Evolutionary conservation across 1,140 invertebrate genomes (phyloP), one percentile per base, ranked within the genome.

Genomic region (Drosophila mojavensis): DNA sequence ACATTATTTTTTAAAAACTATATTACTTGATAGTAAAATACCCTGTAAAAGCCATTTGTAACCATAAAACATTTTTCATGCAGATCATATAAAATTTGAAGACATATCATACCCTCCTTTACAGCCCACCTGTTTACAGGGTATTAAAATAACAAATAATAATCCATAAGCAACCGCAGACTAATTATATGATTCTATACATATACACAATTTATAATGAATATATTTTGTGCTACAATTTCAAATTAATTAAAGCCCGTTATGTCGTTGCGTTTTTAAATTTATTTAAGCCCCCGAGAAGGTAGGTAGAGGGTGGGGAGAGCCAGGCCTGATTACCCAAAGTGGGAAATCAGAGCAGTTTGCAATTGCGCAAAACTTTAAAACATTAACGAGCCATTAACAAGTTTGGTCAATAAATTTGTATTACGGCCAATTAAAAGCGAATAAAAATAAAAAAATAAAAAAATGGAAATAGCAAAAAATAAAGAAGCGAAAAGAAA

Each of bases 391-490:
- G 80, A 84, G 74, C 78, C 84, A 90, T 89, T 89, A 81, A 84
- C 80, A 89, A 89, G 85, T 89, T 89, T 61, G 70, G 41, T 33
- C 68, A 78, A 89, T 89, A 89, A 89, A 89, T 89, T 89, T 89
- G 55, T 84, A 89, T 89, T 89, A 89, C 83, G 84, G 84, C 84
- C 84, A 89, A 89, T 89, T 89, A 89, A 89, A 90, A 84, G 74
- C 74, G 36, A 89, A 89, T 89, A 89, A 90, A 89, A 88, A 83
- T 69, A 64, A 20, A 41, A 41, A 59, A 60, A 75, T 54, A 48
- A 24, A 41, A 41, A 58, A 64, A 71, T 51, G 13, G n/a, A 45
- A 15, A 15, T 0, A 45, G 41, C 3, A 43, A 11, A 13, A 43
- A 43, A 24, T 24, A 24, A 24, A 24, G 20, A 24, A 24, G 20